phyloP scores from a whole-genome alignment of 2,888 invertebrate genomes.

The Lagria hirta region DNA sequence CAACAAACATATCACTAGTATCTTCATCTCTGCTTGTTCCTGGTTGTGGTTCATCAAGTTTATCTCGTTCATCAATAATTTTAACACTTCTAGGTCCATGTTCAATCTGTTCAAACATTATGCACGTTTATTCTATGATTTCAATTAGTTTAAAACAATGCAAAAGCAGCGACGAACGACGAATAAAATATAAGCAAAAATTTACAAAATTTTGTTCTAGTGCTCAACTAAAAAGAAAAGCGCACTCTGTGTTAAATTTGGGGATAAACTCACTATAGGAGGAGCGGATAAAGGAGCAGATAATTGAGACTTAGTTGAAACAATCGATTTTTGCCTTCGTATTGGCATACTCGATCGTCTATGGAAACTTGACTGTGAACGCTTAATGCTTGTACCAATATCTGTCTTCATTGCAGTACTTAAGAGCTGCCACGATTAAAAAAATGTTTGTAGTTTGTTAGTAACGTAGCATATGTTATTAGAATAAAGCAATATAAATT shows the following conservation, averaged over 20 bases:
- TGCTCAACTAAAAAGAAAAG: conserved; percentile 1
- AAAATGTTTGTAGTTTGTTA: conserved; percentile 14
- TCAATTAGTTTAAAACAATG: too few relatives aligned
- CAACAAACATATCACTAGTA: conserved; percentile 44
- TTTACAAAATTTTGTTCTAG: conserved; percentile 2
- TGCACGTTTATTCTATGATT: too few relatives aligned
- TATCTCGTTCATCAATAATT: conserved; percentile 34
- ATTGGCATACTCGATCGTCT: conserved; percentile 52
- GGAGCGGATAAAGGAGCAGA: conserved; percentile 54
- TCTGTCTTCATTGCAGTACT: conserved; percentile 77
- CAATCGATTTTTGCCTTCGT: conserved; percentile 50
- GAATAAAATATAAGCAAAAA: neutral
- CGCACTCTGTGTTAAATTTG: conserved; percentile 9
- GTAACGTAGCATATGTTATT: too few relatives aligned
- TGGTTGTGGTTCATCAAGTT: conserved; percentile 45
- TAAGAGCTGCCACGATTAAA: conserved; percentile 64
- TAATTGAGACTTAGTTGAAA: conserved; percentile 54
- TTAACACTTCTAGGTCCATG: conserved; percentile 33
- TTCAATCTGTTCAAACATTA: too few relatives aligned
- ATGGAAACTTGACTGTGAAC: conserved; percentile 34
- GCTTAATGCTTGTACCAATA: conserved; percentile 58
- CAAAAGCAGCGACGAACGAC: too few relatives aligned
- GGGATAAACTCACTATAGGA: conserved; percentile 51
- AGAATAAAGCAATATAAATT: too few relatives aligned
- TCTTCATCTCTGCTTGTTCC: conserved; percentile 51